phyloP scores from a whole-genome alignment of 92 coral and sea anemone genomes.

The Montipora capitata region DNA sequence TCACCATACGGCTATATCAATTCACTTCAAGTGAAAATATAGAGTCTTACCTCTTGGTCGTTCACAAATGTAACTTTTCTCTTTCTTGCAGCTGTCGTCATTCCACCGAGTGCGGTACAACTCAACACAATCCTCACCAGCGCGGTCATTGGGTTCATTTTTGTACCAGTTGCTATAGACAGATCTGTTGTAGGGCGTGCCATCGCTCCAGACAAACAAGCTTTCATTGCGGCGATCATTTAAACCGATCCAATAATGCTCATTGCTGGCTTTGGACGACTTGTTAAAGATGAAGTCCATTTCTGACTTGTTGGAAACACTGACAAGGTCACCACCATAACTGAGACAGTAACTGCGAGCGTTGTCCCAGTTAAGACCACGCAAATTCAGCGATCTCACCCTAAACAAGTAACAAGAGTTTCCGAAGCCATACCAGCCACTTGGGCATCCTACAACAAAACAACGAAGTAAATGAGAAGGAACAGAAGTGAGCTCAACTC shows the following conservation, averaged over 20 bases:
- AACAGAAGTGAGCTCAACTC: too few species aligned
- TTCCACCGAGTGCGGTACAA: slow-evolving; percentile 76
- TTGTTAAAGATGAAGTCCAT: slow-evolving; percentile 70
- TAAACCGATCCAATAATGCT: slow-evolving; percentile 90
- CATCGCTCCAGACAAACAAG: slow-evolving; percentile 93
- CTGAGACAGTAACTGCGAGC: slow-evolving; percentile 82
- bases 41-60: background rate
- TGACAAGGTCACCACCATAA: slow-evolving; percentile 88
- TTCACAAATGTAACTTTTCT: slow-evolving; percentile 89
- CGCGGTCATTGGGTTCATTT: slow-evolving; percentile 89
- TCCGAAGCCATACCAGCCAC: slow-evolving; percentile 72
- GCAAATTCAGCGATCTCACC: slow-evolving; percentile 59
- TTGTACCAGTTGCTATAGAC: slow-evolving; percentile 76
- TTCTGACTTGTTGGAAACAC: slow-evolving; percentile 79
- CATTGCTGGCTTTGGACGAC: slow-evolving; percentile 40
- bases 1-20: too few species aligned
- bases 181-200: slow-evolving; percentile 57
- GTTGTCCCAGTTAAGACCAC: slow-evolving; percentile 89
- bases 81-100: slow-evolving; percentile 81
- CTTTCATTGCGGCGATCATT: slow-evolving; percentile 87
- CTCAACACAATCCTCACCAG: slow-evolving; percentile 86
- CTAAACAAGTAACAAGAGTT: slow-evolving; percentile 87
- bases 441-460: too few species aligned
- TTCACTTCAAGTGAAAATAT: too few species aligned
- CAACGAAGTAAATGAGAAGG: too few species aligned